Evolutionary conservation across 1,140 invertebrate genomes (phyloP), one percentile per base, ranked within the genome.

Genomic region (Achroia grisella): DNA sequence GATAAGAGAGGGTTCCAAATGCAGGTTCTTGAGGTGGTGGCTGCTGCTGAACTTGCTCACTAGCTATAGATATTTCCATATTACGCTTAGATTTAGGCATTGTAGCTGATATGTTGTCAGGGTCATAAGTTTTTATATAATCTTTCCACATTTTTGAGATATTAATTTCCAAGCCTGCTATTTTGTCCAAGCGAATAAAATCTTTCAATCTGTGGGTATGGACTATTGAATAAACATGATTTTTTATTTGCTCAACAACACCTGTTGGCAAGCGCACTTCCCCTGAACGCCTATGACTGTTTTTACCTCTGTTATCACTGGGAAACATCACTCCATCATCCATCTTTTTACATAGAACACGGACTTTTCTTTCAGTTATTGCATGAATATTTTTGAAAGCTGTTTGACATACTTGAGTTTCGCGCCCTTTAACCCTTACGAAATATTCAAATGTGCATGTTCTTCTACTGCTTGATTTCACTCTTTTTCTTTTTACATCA

Each of bases 311-410:
- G 35, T 88, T 87, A 43, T 89, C 88, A 69, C 87, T 84, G 3
- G 88, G 88, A 62, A 87, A 89, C 76, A 89, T 85, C 0, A 89
- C 79, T 44, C 87, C 88, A 71, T 88, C 87, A 66, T 88, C 87
- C 81, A 88, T 87, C 62, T 89, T 89, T 48, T 88, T 87, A 52
- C 87, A 88, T 4, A 89, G 63, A 4, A 88, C 88, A 62, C 87
- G 67, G 0, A 89, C 87, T 70, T 89, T 89, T 48, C 87, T 72
- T 55, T 88, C 86, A 15, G 87, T 88, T 32, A 89, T 87, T 3
- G 87, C 85, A 74, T 89, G 88, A 43, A 89, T 89, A 62, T 88
- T 88, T 73, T 88, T 88, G 58, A 89, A 88, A 29, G 88, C 88
- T 34, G 85, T 85, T 53, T 88, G 87, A 56, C 88, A 89, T n/a